Percentiles rank a stretch among this genome's conserved stretches.
phyloP scores from a whole-genome alignment of 2,797 vertebrate genomes.

The Malurus splendens region DNA sequence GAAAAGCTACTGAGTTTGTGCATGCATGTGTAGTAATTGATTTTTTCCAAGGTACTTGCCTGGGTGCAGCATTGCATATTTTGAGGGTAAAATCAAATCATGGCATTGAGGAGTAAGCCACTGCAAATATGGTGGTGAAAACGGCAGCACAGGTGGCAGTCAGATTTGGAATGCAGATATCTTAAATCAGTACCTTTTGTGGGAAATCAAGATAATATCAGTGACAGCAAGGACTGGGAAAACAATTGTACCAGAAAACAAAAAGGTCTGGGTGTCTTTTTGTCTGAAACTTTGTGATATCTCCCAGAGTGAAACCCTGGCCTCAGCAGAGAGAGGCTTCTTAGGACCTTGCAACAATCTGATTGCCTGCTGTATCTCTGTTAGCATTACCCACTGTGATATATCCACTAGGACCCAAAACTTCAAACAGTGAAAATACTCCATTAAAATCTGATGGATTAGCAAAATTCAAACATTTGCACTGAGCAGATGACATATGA shows the following conservation, averaged over 20 bases:
- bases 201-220: background rate
- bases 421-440: background rate
- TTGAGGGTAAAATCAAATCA: conserved; percentile 4
- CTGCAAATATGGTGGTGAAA: background rate
- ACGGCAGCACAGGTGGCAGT: background rate
- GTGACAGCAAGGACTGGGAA: background rate
- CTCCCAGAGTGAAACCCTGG: background rate
- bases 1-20: conserved; percentile 36
- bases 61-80: conserved; percentile 16
- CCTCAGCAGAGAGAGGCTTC: background rate
- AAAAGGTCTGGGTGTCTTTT: background rate
- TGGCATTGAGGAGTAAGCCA: background rate
- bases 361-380: background rate
- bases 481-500: background rate
- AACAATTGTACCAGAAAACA: background rate
- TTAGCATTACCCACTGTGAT: background rate
- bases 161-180: background rate
- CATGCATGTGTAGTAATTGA: conserved; percentile 56
- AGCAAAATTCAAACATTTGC: background rate
- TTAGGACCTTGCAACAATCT: background rate
- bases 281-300: background rate
- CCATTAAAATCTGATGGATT: background rate
- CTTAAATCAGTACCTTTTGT: background rate
- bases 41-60: conserved; percentile 43
- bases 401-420: background rate